Evolutionary conservation across 2,797 vertebrate genomes (phyloP).

Genomic region (Odontamblyopus lacepedii): DNA sequence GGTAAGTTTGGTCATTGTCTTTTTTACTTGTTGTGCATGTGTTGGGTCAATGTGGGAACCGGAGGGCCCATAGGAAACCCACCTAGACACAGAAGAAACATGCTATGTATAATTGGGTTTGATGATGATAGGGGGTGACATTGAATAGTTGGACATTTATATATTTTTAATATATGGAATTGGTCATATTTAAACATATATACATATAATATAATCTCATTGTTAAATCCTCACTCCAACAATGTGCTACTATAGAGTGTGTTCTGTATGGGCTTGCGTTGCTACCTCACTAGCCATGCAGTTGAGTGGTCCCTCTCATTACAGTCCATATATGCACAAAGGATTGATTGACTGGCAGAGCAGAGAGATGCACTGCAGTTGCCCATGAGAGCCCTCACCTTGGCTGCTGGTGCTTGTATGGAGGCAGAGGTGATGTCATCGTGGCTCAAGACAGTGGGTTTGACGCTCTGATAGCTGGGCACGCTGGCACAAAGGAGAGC

Average conservation of each 20-base stretch:
- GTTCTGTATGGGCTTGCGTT: conserved; percentile 72
- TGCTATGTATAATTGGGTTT: not conserved
- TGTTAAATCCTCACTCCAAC: conserved; percentile 67
- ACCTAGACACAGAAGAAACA: no score
- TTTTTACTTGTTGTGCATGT: no score
- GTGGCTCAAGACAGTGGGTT: conserved; percentile 66
- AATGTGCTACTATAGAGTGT: conserved; percentile 79
- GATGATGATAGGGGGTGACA: not conserved
- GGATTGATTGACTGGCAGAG: conserved; percentile 74
- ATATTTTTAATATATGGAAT: not conserved
- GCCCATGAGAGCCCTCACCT: conserved; percentile 75
- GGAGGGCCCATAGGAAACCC: no score
- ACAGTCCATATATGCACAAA: conserved; percentile 78
- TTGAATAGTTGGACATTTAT: not conserved
- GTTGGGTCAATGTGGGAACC: no score
- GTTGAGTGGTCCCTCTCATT: conserved; percentile 75
- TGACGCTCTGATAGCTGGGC: conserved; percentile 70
- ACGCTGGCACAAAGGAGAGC: conserved; percentile 72
- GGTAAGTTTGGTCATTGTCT: no score
- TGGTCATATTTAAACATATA: not conserved
- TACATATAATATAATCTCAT: not conserved
- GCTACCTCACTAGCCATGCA: conserved; percentile 66
- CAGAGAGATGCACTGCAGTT: conserved; percentile 61
- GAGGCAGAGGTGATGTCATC: conserved; percentile 78
- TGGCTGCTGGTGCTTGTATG: conserved; percentile 62